Percentiles rank a stretch among this genome's conserved stretches.
These are phyloP conservation scores for Andricus curvator DNA, from an alignment of 2,888 invertebrate species.

Conservation along the genomic window DNA sequence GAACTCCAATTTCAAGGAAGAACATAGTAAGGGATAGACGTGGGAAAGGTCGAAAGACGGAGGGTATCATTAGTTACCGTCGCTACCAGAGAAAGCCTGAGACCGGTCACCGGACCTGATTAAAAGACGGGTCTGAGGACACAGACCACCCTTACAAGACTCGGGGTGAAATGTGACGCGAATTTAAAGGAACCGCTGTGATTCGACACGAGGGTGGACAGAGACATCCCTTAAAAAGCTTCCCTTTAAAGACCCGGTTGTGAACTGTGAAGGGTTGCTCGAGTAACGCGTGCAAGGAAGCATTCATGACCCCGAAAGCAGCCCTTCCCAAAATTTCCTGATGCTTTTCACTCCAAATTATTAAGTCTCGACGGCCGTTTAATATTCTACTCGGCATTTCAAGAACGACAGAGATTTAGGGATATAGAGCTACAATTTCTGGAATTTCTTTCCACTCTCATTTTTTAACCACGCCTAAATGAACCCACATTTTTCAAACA, in stretches of 20 bases:
- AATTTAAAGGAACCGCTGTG: slow-evolving; percentile 75
- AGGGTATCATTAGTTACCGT: slow-evolving; percentile 74
- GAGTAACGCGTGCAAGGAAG: slow-evolving; percentile 56
- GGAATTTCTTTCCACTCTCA: not conserved
- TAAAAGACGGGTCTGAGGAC: slow-evolving; percentile 70
- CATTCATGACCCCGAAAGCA: slow-evolving; percentile 55
- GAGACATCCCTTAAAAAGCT: slow-evolving; percentile 70
- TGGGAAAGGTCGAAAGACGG: slow-evolving; percentile 54
- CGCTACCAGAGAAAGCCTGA: slow-evolving; percentile 65
- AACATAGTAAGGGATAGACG: slow-evolving; percentile 43
- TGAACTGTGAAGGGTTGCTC: slow-evolving; percentile 67
- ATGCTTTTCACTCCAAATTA: slow-evolving; percentile 46
- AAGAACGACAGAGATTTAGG: not conserved
- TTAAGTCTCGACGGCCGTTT: not conserved
- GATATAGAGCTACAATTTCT: not conserved
- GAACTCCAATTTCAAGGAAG: slow-evolving; percentile 19
- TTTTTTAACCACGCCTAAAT: slow-evolving; percentile 42
- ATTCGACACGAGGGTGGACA: slow-evolving; percentile 70
- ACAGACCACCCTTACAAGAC: slow-evolving; percentile 64
- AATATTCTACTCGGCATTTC: slow-evolving; percentile 4
- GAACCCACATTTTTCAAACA: not conserved
- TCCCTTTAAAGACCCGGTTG: slow-evolving; percentile 66
- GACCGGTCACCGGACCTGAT: slow-evolving; percentile 72
- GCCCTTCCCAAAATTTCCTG: slow-evolving; percentile 55
- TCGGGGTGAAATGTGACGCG: slow-evolving; percentile 75